Evolutionary conservation across 2,113 vertebrate species (phyloP).

Genomic region (Hydrochoerus hydrochaeris): DNA sequence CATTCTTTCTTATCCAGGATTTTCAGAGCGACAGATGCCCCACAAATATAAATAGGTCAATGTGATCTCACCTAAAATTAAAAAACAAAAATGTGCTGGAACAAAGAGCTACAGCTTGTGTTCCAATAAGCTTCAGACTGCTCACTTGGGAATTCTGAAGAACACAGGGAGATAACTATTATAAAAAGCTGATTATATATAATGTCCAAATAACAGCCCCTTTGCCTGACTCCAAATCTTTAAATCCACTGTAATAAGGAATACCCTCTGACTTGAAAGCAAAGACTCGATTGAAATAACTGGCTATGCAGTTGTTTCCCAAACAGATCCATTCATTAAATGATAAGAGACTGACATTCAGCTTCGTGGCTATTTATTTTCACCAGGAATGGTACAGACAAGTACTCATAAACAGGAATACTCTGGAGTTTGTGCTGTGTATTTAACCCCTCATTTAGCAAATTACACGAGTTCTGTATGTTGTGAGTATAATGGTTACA

Average conservation of each 20-base stretch:
- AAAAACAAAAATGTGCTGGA: slow-evolving; percentile 55
- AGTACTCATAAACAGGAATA: background rate
- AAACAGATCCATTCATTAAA: background rate
- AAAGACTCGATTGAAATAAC: slow-evolving; percentile 49
- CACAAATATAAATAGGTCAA: slow-evolving; percentile 58
- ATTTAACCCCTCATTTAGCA: slow-evolving; percentile 16
- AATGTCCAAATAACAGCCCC: background rate
- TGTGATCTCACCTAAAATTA: slow-evolving; percentile 63
- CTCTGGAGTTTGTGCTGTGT: background rate
- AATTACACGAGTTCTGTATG: background rate
- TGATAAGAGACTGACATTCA: background rate
- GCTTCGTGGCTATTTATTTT: slow-evolving; percentile 38
- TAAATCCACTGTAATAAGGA: slow-evolving; percentile 45
- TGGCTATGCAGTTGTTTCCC: slow-evolving; percentile 46
- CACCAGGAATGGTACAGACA: background rate
- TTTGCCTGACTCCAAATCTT: background rate
- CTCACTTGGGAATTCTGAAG: slow-evolving; percentile 35
- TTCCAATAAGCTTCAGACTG: background rate
- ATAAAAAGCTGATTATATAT: background rate
- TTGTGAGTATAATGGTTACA: slow-evolving; percentile 4
- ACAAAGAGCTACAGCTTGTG: background rate
- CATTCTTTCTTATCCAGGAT: slow-evolving; percentile 42
- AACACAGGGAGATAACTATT: background rate
- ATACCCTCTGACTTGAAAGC: slow-evolving; percentile 36
- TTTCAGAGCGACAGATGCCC: slow-evolving; percentile 54